Percentiles rank a stretch among this genome's conserved stretches.
These are phyloP conservation scores for Chloroceryle inda DNA, from an alignment of 2,797 vertebrate genomes.

Conservation along the genomic window DNA sequence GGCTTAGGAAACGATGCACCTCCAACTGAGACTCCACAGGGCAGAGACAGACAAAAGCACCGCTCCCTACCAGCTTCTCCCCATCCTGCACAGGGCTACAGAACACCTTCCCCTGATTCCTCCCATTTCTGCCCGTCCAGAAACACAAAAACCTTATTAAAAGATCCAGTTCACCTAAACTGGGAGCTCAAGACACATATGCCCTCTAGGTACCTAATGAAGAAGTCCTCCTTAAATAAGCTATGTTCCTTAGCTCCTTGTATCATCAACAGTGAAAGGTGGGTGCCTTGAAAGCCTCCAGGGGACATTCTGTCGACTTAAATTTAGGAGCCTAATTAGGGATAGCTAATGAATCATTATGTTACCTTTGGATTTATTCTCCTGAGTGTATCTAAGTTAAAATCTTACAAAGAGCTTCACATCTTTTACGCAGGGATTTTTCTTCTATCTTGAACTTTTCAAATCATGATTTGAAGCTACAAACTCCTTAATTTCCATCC, in stretches of 20 bases:
- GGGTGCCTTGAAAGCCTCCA: conserved; percentile 41
- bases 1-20: not conserved
- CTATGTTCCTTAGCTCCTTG: not conserved
- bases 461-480: conserved; percentile 51
- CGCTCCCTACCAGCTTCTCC: not conserved
- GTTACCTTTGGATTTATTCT: conserved; percentile 51
- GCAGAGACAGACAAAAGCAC: not conserved
- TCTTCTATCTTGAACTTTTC: conserved; percentile 61
- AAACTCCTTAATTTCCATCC: conserved; percentile 42
- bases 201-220: not conserved
- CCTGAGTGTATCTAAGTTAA: conserved; percentile 45
- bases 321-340: conserved; percentile 64
- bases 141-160: not conserved
- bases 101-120: not conserved
- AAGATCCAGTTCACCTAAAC: not conserved
- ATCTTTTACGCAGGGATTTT: conserved; percentile 54
- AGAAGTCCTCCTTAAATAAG: conserved; percentile 32
- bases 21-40: not conserved
- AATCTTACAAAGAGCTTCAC: conserved; percentile 32
- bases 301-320: conserved; percentile 47
- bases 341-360: conserved; percentile 57
- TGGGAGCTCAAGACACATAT: not conserved
- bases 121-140: not conserved
- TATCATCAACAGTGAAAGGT: not conserved
- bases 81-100: not conserved